phyloP scores from a whole-genome alignment of 2,113 vertebrate genomes.

The Dasyornis broadbenti region DNA sequence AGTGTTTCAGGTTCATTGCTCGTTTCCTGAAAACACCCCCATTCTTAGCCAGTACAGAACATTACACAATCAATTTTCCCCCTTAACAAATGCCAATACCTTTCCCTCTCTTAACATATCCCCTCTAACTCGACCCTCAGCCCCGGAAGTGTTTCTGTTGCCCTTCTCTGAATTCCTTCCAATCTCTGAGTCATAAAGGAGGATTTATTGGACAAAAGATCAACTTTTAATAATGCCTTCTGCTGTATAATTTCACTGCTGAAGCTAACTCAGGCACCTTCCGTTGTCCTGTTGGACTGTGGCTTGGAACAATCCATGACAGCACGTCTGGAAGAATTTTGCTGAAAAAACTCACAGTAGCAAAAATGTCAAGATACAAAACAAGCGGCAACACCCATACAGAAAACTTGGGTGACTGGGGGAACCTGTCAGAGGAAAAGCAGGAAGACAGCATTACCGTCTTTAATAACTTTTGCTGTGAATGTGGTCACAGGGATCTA shows the following conservation, averaged over 20 bases:
- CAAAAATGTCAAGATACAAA: background rate
- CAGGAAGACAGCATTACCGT: background rate
- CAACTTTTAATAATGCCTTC: slow-evolving; percentile 26
- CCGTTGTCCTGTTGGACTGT: slow-evolving; percentile 35
- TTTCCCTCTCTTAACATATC: background rate
- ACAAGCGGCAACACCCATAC: background rate
- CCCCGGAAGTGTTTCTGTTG: background rate
- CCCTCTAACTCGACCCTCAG: background rate
- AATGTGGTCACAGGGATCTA: background rate
- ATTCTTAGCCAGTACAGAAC: background rate
- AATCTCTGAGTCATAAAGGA: slow-evolving; percentile 14
- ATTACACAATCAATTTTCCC: background rate
- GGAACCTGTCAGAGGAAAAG: background rate
- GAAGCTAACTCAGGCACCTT: slow-evolving; percentile 17
- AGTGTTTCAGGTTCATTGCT: background rate
- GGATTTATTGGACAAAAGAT: background rate
- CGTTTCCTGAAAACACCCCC: background rate
- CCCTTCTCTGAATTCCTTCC: slow-evolving; percentile 10
- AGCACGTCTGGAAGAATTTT: background rate
- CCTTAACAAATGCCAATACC: background rate
- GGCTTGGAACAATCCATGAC: background rate
- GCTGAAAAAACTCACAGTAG: background rate
- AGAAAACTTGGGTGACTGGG: background rate
- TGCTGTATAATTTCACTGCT: slow-evolving; percentile 15
- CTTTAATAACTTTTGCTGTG: background rate